Conservation (phyloP, 2,888 invertebrate genomes). For the Cancer borealis region DNA sequence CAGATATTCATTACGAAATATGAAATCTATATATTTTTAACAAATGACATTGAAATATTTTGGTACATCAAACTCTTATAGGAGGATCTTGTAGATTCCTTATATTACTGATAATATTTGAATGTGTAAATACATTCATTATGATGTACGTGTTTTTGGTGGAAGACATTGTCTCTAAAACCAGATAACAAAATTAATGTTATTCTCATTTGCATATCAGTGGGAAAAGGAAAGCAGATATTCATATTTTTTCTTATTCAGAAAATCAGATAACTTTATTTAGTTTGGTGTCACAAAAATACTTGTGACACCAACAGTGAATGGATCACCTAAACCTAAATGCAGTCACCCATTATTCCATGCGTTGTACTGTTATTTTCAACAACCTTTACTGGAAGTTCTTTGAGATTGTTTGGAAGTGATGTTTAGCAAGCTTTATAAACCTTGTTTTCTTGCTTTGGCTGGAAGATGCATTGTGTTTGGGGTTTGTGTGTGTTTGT, state of each 20-base stretch:
- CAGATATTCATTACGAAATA: neutral
- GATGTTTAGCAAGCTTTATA: constrained; percentile 36
- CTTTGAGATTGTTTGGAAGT: constrained; percentile 29
- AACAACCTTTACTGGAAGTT: neutral
- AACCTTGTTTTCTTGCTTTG: constrained; percentile 62
- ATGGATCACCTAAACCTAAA: neutral
- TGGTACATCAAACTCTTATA: neutral
- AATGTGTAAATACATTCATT: too few species aligned
- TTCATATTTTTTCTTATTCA: neutral
- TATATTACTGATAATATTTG: too few species aligned
- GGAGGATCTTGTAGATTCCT: too few species aligned
- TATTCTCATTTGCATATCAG: too few species aligned
- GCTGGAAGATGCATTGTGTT: constrained; percentile 78
- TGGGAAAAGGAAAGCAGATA: too few species aligned
- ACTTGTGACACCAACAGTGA: neutral
- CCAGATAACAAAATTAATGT: too few species aligned
- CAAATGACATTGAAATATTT: neutral
- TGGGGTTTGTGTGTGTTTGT: constrained; percentile 78
- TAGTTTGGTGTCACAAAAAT: neutral
- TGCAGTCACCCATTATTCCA: neutral
- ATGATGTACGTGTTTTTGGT: too few species aligned
- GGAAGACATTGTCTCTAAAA: too few species aligned
- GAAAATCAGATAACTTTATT: neutral
- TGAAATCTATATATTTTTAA: neutral
- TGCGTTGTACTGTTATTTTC: neutral